A percentile compares a stretch with the other conserved stretches of the same genome.
Evolutionary conservation across 2,797 vertebrate species (phyloP).

Genomic region (Pitangus sulphuratus): DNA sequence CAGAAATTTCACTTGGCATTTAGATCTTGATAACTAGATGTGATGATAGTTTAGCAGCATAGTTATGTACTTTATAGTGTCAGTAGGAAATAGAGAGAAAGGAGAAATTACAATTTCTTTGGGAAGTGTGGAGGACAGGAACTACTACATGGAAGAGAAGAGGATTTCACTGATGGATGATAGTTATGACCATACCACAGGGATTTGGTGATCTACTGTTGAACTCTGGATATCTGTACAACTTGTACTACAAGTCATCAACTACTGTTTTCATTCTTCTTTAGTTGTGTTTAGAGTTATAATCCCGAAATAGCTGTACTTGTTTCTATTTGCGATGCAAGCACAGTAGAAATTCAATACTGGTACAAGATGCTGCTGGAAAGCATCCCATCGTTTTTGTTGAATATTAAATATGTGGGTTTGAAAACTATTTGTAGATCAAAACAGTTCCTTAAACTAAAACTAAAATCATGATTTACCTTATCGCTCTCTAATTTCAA

Average conservation of each 20-base stretch:
- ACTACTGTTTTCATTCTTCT: neutral
- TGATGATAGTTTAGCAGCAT: neutral
- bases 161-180: neutral
- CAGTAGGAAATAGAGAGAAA: neutral
- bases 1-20: neutral
- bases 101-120: neutral
- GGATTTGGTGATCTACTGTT: neutral
- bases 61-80: neutral
- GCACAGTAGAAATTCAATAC: neutral
- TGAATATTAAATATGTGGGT: constrained; percentile 6
- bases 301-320: neutral
- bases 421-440: constrained; percentile 20
- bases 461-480: neutral
- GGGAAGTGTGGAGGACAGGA: neutral
- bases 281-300: neutral
- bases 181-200: neutral
- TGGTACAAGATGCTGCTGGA: neutral
- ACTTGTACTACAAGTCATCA: neutral
- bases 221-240: neutral
- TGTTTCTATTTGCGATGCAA: neutral
- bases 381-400: neutral
- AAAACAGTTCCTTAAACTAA: constrained; percentile 46
- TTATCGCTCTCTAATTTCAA: constrained; percentile 10
- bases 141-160: neutral
- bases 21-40: neutral